phyloP scores from a whole-genome alignment of 1,140 invertebrate genomes.

The Colletes latitarsis region DNA sequence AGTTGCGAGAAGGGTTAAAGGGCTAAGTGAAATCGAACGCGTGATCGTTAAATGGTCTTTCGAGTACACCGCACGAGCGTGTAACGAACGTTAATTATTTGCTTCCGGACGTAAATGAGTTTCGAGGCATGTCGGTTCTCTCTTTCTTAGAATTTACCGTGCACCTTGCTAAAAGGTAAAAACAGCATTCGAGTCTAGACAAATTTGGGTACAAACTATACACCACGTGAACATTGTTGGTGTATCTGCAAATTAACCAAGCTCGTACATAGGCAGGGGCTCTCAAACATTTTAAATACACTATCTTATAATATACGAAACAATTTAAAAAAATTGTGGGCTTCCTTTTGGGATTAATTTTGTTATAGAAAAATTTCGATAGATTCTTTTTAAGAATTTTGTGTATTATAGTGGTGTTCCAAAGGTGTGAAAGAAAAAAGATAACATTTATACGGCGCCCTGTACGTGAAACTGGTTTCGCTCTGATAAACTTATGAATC shows the following conservation, averaged over 20 bases:
- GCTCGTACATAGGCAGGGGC: neutral
- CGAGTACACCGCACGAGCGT: constrained; percentile 4
- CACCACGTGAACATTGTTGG: neutral
- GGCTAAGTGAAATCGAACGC: neutral
- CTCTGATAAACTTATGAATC: neutral
- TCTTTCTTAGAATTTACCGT: neutral
- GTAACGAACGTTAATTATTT: constrained; percentile 47
- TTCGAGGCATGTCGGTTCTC: neutral
- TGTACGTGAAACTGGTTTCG: neutral
- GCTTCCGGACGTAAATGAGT: constrained; percentile 22
- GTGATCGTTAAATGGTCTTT: neutral
- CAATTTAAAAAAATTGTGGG: no score
- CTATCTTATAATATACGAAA: no score
- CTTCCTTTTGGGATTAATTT: no score
- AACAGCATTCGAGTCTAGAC: no score
- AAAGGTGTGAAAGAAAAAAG: no score
- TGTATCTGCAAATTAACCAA: neutral
- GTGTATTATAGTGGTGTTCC: no score
- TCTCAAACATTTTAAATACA: no score
- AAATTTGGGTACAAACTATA: no score
- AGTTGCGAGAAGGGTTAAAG: neutral
- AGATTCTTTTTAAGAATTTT: no score
- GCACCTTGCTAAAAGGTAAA: neutral
- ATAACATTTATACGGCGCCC: no score
- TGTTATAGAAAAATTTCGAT: no score